Base-by-base conservation (phyloP, 30 jellyfish, hydroid and myxozoan species). In the Hydractinia symbiolongicarpus region DNA sequence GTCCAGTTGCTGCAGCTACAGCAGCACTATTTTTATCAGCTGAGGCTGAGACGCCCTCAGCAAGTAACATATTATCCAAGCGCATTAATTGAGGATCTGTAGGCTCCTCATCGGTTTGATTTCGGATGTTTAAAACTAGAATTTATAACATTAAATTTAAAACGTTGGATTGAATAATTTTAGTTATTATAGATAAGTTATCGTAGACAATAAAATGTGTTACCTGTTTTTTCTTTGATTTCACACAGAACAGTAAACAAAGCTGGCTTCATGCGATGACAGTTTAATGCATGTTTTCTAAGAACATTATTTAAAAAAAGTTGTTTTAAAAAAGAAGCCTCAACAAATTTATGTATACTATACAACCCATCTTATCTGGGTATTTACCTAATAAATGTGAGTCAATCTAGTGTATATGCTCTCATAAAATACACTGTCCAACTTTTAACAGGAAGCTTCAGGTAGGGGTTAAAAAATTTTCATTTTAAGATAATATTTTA, bases 31-130 rank as follows among this genome's bases (percentile, higher is more conserved):
- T 94, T n/a, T 88, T 80, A 60, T 91, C 87, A 78, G 86, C 98
- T 56, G 96, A 88, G 44, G 92, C 98, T 0, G 98, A 96, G 49
- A 91, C 98, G 3, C 98, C 98, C 79, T 91, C 98, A 16, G 98
- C 98, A 5, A 91, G 81, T 50, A 91, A 56, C 98, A 91, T 91
- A 73, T 91, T 91, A 78, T 91, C 98, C 40, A 91, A 75, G 15
- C 98, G 81, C 95, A 91, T 83, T 19, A 91, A 84, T 60, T 91
- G 98, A 7, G 98, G 98, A 78, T 91, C 98, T 53, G 95, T 81
- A 78, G 94, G 95, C 77, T 90, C 97, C 30, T 91, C 98, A 58
- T 91, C 98, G 30, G 76, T 87, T 67, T 90, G 86, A n/a, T 89
- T 94, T 15, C 98, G 84, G 61, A 91, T 86, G 67, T 94, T 91